Evolutionary conservation across 2,113 vertebrate genomes (phyloP).

Genomic region (Pterocles gutturalis): DNA sequence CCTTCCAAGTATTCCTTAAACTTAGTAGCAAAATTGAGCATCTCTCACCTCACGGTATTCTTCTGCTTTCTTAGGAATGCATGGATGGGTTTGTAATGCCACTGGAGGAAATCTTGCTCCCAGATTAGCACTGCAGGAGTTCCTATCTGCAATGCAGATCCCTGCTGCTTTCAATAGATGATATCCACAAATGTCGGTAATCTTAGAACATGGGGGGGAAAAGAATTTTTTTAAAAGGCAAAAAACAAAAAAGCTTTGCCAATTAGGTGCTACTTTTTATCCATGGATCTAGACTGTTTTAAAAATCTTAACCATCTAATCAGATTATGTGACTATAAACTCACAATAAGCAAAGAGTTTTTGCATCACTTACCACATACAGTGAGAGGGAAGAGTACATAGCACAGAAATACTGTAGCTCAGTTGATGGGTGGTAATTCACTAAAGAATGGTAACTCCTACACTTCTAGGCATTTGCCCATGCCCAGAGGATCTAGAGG

Average conservation of each 20-base stretch:
- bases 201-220: neutral
- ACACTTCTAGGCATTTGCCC: neutral
- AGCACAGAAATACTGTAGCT: neutral
- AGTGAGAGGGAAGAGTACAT: neutral
- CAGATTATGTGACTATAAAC: neutral
- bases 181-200: conserved; percentile 32
- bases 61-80: conserved; percentile 32
- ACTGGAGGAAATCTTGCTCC: conserved; percentile 48
- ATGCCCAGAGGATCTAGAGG: neutral
- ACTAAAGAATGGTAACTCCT: neutral
- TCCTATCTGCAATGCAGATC: conserved; percentile 65
- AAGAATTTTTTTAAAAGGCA: no score
- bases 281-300: neutral
- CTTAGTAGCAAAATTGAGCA: neutral
- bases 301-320: neutral
- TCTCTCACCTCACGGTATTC: conserved; percentile 12
- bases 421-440: neutral
- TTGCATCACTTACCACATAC: neutral
- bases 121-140: conserved; percentile 56
- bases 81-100: conserved; percentile 34
- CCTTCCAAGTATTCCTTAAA: conserved; percentile 9
- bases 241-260: neutral
- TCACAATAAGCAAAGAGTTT: neutral
- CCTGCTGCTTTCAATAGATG: conserved; percentile 33
- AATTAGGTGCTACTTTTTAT: neutral